Conservation (phyloP, 2,797 vertebrate species). For the Kryptopterus vitreolus region DNA sequence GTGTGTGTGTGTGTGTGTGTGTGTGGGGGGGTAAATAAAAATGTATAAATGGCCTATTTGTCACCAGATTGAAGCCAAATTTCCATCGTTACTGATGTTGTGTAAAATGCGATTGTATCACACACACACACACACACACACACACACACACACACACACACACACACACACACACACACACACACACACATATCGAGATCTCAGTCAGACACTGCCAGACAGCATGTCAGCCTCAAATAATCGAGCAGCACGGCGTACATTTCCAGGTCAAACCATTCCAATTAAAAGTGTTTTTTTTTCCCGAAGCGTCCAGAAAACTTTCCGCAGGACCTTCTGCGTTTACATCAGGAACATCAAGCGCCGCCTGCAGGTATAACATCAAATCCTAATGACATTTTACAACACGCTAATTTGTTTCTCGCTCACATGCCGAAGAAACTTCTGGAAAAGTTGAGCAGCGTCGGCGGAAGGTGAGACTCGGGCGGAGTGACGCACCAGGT, state of each 20-base stretch:
- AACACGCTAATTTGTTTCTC: not conserved
- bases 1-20: slow-evolving; percentile 4
- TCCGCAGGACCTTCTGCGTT: not conserved
- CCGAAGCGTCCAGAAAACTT: not conserved
- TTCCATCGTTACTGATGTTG: slow-evolving; percentile 8
- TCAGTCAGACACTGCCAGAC: not conserved
- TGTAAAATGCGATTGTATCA: not conserved
- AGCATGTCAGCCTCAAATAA: not conserved
- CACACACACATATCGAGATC: slow-evolving; percentile 19
- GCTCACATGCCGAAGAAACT: not conserved
- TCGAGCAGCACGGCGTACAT: not conserved
- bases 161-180: slow-evolving; percentile 26
- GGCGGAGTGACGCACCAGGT: no score
- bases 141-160: slow-evolving; percentile 20
- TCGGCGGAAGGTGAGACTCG: not conserved
- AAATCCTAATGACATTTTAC: not conserved
- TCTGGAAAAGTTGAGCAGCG: not conserved
- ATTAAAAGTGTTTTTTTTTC: not conserved
- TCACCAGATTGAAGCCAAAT: not conserved
- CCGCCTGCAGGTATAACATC: not conserved
- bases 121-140: slow-evolving; percentile 21
- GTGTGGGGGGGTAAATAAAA: not conserved
- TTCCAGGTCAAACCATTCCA: slow-evolving; percentile 1
- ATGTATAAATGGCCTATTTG: slow-evolving; percentile 20
- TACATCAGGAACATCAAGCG: not conserved